Conservation (phyloP, 2,113 vertebrate genomes). For the Protomyctophum bolini region DNA sequence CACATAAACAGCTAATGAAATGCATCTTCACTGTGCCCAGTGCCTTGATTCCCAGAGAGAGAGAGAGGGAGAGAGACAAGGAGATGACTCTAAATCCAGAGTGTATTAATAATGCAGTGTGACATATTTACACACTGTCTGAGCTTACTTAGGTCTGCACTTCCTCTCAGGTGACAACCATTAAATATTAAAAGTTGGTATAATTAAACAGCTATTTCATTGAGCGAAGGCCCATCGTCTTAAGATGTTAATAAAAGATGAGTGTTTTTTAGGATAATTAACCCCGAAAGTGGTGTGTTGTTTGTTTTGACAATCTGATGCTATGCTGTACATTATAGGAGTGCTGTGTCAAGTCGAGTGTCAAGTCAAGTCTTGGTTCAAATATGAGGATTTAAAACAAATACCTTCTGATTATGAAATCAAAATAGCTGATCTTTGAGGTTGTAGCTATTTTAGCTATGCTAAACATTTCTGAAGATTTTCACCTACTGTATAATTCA, state of each 20-base stretch:
- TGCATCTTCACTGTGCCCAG: neutral
- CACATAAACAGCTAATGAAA: conserved; percentile 21
- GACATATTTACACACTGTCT: neutral
- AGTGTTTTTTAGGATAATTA: neutral
- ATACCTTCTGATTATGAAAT: too few species aligned
- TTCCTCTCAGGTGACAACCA: conserved; percentile 19
- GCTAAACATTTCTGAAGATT: too few species aligned
- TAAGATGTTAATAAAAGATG: conserved; percentile 12
- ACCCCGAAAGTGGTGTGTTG: too few species aligned
- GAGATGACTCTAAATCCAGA: neutral
- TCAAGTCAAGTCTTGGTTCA: too few species aligned
- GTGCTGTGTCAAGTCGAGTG: too few species aligned
- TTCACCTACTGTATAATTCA: too few species aligned
- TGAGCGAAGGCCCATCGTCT: neutral
- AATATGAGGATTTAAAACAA: too few species aligned
- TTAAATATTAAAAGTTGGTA: conserved; percentile 17
- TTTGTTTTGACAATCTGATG: neutral
- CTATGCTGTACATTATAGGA: too few species aligned
- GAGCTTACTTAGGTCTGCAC: neutral
- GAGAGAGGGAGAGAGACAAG: neutral
- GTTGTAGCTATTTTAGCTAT: too few species aligned
- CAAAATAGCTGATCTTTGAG: too few species aligned
- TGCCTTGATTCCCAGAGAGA: neutral
- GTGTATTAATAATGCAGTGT: conserved; percentile 15
- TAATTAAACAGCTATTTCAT: conserved; percentile 7